Evolutionary conservation across 2,797 vertebrate species (phyloP), one percentile per base, ranked within the genome.

Genomic region (Syngnathus rostellatus): DNA sequence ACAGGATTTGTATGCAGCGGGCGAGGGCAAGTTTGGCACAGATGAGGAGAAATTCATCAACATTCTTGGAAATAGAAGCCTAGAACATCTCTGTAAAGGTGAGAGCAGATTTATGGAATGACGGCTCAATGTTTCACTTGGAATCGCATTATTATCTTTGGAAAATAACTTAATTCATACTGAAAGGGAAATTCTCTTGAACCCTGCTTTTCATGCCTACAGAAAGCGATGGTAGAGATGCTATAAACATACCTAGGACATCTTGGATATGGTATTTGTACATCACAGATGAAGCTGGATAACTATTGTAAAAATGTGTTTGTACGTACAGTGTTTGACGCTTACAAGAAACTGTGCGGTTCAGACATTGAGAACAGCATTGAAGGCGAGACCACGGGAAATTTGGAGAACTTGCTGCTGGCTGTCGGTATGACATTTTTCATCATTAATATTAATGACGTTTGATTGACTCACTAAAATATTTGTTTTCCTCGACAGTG

Each of bases 31-130:
- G 77, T 92, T 94, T 84, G 97, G 95, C 75, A 98, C 96, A 0
- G 94, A 99, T 50, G 95, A 98, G 86, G 95, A 97, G 23, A 94
- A 91, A 77, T 94, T 99, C 72, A 92, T 98, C 84, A 92, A 89
- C 61, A 95, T 98, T 74, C 81, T 98, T 68, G 96, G 96, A 67
- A 98, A 93, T 62, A 92, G 95, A 75, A 98, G 94, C 0, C 0
- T 78, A 23, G 90, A 94, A 72, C 95, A 99, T 74, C 88, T 99
- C 67, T 89, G 87, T 62, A 86, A 86, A 88, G 94, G 96, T 97
- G 61, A 41, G 67, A 64, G n/a, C 40, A 43, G 8, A 6, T 21
- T 39, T n/a, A 23, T n/a, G 19, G 19, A 40, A 60, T 41, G 8
- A 21, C 6, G 37, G 17, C 11, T 19, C 6, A 12, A 51, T 51